Conservation (phyloP, 2,797 vertebrate genomes). For the Loris lydekkerianus region DNA sequence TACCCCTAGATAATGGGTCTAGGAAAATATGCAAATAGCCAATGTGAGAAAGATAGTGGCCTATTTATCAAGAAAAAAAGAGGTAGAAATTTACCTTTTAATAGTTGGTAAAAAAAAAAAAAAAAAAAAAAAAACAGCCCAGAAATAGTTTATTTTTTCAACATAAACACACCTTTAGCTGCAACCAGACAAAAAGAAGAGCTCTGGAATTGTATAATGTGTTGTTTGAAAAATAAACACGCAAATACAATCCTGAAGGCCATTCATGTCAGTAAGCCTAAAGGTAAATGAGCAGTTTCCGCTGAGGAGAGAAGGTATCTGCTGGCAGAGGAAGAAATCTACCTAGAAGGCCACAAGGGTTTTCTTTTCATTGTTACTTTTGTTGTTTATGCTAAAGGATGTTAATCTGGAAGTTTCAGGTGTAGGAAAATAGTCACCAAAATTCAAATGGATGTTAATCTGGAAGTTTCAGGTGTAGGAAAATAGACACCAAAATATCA, state of each 20-base stretch:
- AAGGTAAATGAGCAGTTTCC: neutral
- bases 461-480: neutral
- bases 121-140: neutral
- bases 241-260: neutral
- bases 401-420: neutral
- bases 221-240: neutral
- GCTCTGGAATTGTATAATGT: neutral
- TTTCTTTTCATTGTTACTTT: neutral
- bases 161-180: neutral
- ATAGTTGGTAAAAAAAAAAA: neutral
- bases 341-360: neutral
- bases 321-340: neutral
- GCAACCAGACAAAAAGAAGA: neutral
- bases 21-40: neutral
- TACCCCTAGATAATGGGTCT: neutral
- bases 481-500: neutral
- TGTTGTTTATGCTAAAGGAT: neutral
- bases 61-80: neutral
- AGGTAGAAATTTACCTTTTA: slow-evolving; percentile 9
- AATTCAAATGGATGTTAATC: neutral
- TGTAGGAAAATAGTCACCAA: neutral
- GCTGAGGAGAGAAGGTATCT: neutral
- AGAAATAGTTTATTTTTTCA: neutral
- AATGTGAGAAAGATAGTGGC: neutral
- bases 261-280: neutral